Evolutionary conservation across 2,113 vertebrate genomes (phyloP).

Genomic region (Melospiza melodia): DNA sequence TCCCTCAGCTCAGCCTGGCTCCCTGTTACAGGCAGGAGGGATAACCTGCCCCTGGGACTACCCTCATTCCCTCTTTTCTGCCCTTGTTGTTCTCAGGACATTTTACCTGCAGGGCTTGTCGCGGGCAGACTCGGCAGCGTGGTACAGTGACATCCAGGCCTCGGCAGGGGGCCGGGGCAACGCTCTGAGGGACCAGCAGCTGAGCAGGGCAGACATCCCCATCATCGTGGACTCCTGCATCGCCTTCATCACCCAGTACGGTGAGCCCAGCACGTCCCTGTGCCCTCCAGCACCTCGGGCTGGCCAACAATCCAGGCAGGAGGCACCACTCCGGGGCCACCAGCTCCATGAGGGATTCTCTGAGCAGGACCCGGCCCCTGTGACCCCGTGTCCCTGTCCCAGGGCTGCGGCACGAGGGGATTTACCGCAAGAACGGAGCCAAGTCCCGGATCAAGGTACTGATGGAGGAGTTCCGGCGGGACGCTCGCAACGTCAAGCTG

Average conservation of each 20-base stretch:
- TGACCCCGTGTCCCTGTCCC: neutral
- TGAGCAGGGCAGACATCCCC: conserved; percentile 92
- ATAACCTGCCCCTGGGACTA: neutral
- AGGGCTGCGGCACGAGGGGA: conserved; percentile 93
- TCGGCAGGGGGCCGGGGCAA: conserved; percentile 89
- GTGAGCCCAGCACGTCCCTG: conserved; percentile 64
- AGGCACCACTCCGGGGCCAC: accelerated
- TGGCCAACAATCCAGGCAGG: accelerated
- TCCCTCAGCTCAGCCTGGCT: accelerated
- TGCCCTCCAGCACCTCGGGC: accelerated
- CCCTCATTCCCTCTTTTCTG: conserved; percentile 26
- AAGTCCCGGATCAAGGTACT: conserved; percentile 92
- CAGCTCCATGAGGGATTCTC: neutral
- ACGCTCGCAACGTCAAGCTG: conserved; percentile 93
- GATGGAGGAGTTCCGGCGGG: conserved; percentile 94
- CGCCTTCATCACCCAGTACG: conserved; percentile 95
- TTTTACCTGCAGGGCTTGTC: conserved; percentile 90
- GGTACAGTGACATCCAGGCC: conserved; percentile 86
- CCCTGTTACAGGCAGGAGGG: neutral
- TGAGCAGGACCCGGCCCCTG: neutral
- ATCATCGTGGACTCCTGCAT: conserved; percentile 98
- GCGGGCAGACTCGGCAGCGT: conserved; percentile 82
- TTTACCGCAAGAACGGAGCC: conserved; percentile 96
- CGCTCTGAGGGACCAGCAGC: conserved; percentile 89
- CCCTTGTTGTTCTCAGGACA: conserved; percentile 79